Percentiles rank a stretch among this genome's conserved stretches.
These are phyloP conservation scores for Teleopsis dalmanni DNA, from an alignment of 1,140 invertebrate genomes.

Conservation along the genomic window DNA sequence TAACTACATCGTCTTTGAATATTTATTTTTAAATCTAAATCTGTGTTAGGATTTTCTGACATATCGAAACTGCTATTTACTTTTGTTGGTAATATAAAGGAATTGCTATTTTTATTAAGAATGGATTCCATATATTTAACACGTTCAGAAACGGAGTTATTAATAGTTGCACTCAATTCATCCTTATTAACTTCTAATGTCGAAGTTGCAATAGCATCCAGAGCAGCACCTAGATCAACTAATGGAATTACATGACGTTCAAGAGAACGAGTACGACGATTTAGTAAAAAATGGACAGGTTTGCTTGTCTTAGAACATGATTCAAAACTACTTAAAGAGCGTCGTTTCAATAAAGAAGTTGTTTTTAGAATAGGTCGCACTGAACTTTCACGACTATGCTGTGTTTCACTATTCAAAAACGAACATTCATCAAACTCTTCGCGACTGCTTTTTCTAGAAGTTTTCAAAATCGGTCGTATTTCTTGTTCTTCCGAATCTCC, in stretches of 20 bases:
- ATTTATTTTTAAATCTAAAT: background rate
- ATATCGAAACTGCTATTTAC: slow-evolving; percentile 30
- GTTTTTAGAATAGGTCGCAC: slow-evolving; percentile 35
- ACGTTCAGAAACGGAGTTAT: slow-evolving; percentile 39
- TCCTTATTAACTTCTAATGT: slow-evolving; percentile 21
- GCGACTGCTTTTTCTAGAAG: slow-evolving; percentile 54
- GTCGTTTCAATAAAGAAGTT: slow-evolving; percentile 38
- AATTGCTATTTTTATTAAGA: slow-evolving; percentile 15
- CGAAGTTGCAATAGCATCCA: slow-evolving; percentile 30
- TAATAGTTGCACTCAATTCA: slow-evolving; percentile 1
- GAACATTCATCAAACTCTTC: slow-evolving; percentile 34
- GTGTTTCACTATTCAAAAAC: slow-evolving; percentile 14
- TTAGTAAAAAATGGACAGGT: slow-evolving; percentile 14
- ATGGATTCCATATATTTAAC: slow-evolving; percentile 42
- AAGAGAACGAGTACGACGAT: slow-evolving; percentile 38
- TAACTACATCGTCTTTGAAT: slow-evolving; percentile 45
- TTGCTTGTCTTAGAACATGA: background rate
- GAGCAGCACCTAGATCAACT: slow-evolving; percentile 28
- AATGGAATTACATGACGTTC: slow-evolving; percentile 33
- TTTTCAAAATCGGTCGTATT: slow-evolving; percentile 66
- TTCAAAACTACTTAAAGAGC: slow-evolving; percentile 19
- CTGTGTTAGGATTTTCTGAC: slow-evolving; percentile 9
- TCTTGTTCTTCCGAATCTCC: slow-evolving; percentile 66
- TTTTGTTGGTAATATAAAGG: slow-evolving; percentile 18
- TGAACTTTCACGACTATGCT: slow-evolving; percentile 5